phyloP scores from a whole-genome alignment of 2,113 vertebrate genomes.

The Pteronura brasiliensis region DNA sequence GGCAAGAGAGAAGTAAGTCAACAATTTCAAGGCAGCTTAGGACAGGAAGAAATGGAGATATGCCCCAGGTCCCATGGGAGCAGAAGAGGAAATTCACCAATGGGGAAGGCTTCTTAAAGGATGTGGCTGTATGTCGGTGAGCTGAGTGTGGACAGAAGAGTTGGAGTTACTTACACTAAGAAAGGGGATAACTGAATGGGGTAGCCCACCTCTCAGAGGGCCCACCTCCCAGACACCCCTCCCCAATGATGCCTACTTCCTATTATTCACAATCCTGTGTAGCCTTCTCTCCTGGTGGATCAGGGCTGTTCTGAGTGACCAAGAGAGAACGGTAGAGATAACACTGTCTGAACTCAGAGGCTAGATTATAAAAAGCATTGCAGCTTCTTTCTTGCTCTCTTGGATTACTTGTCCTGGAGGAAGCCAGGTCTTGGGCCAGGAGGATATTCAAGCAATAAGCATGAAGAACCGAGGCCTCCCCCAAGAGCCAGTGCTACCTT shows the following conservation, averaged over 20 bases:
- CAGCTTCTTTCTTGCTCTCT: neutral
- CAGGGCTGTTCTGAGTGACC: neutral
- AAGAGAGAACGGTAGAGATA: accelerated
- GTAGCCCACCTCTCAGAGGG: too few species aligned
- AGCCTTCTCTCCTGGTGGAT: neutral
- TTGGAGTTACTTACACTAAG: neutral
- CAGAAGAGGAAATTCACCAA: neutral
- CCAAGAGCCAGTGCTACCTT: neutral
- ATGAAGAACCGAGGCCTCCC: neutral
- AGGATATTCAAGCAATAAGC: neutral
- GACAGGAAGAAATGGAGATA: neutral
- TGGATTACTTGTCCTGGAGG: neutral
- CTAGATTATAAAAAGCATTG: neutral
- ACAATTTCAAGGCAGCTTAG: neutral
- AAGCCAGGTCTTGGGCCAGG: neutral
- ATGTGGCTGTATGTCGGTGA: neutral
- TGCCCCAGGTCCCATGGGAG: neutral
- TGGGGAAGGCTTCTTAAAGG: neutral
- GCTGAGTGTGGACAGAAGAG: neutral
- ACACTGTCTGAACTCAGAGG: neutral
- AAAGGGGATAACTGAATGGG: neutral
- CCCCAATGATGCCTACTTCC: neutral
- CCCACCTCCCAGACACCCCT: neutral
- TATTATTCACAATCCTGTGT: too few species aligned
- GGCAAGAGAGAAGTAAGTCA: neutral